Evolutionary conservation across 2,113 vertebrate genomes (phyloP), one percentile per base, ranked within the genome.

Genomic region (Xiphophorus hellerii): DNA sequence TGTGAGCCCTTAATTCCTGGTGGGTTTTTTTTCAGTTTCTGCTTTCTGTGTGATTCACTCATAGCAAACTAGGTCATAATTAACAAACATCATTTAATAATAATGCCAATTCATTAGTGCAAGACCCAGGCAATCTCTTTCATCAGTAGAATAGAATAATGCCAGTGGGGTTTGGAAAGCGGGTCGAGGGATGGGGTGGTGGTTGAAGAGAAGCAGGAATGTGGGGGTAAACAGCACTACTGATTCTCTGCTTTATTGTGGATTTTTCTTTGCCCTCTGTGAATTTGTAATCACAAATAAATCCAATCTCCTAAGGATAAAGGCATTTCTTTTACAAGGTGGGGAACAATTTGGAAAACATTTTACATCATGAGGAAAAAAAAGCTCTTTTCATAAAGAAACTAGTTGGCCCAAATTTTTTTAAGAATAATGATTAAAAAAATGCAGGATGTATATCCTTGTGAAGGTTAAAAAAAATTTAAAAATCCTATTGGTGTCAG

Each of bases 71-170:
- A 75, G 90, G 90, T 92, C 91, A 92, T 90, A 63, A 92, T 90
- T 89, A 87, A 88, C 86, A 90, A 93, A 92, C 92, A 93, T 92
- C 89, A 92, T 93, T 93, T 93, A 93, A 93, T 93, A 93, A 93
- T 93, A 93, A 94, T 91, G 88, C 70, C 81, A 88, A 91, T 91
- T 93, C 90, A 91, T 93, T 93, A 92, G 89, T 74, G 84, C 90
- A 90, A 93, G 83, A 89, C 82, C 87, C 82, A 78, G 83, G 84
- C 81, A 88, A 90, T 89, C 87, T 87, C 89, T 92, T 92, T 93
- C 88, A 93, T 93, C 91, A 91, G 87, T 79, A 69, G 82, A 85
- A 81, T 60, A 81, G 70, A 78, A 73, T 84, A 91, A 87, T 84
- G 83, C 87, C 87, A 92, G 83, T 78, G 87, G 86, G 91, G 86